Evolutionary conservation across 2,797 vertebrate species (phyloP), one percentile per base, ranked within the genome.

Genomic region (Jordanella pulchra): DNA sequence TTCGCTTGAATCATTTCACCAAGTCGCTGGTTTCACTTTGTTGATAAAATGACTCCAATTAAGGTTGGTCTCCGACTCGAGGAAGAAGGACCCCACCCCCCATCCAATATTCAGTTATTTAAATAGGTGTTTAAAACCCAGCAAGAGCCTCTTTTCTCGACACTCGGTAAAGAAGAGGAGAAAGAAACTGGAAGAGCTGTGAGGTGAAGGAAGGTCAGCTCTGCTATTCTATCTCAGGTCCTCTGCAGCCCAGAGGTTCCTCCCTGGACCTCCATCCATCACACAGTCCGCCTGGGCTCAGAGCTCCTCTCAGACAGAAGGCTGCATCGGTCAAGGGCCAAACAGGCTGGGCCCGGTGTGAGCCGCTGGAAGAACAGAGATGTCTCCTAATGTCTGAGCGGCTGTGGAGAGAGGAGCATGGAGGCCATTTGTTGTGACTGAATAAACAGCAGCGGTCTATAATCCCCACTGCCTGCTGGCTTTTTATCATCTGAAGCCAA

Each of bases 281-380:
- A 89, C 71, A 32, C 25, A 17, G 30, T 10, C 32, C 58, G 78
- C 84, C 80, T 47, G 72, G 64, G 55, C 72, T 42, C 70, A 50
- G 76, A 73, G 70, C 86, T 80, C 85, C 82, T 67, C 74, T 69
- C 79, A 79, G 87, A 90, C 78, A 69, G 76, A 68, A 76, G 79
- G 76, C 87, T 85, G 88, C 87, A 86, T 91, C 91, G 85, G 45
- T 64, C 86, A 84, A 71, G 73, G 85, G 78, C 78, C 80, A 65
- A 47, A 69, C 61, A 66, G 61, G 72, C 61, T n/a, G 30, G 50
- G 61, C 76, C 70, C 45, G 35, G 7, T 2, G 55, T 54, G 25
- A 50, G 48, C 70, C 44, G 39, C 58, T 47, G 39, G 69, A 72
- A 68, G 60, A 51, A 78, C 21, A 80, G 67, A 79, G 71, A 79